These are phyloP conservation scores for Danaus chrysippus DNA, from an alignment of 2,888 invertebrate genomes.

Conservation along the genomic window DNA sequence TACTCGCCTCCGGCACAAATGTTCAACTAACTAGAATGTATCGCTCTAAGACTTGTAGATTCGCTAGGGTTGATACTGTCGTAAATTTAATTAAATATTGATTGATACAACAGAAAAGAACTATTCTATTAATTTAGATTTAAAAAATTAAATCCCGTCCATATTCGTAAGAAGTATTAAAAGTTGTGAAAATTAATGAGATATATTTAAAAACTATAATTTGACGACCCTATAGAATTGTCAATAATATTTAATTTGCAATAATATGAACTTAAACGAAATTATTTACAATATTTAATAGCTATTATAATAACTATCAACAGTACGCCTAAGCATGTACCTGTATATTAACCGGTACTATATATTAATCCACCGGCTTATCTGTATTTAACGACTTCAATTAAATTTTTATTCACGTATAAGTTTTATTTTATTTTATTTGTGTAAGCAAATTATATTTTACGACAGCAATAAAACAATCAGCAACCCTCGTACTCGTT, in stretches of 20 bases:
- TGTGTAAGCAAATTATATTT: constrained; percentile 7
- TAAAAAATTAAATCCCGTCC: too few species aligned
- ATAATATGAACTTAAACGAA: too few species aligned
- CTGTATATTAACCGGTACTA: constrained; percentile 12
- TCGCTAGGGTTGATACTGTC: constrained; percentile 11
- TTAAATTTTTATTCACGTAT: neutral
- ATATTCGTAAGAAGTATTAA: too few species aligned
- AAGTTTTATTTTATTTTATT: neutral
- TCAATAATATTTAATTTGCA: too few species aligned
- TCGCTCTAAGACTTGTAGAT: constrained; percentile 45
- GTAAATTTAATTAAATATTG: constrained; percentile 7
- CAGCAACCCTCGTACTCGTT: neutral
- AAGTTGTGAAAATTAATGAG: too few species aligned
- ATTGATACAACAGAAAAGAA: neutral
- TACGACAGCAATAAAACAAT: neutral
- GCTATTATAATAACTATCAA: constrained; percentile 25
- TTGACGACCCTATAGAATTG: too few species aligned
- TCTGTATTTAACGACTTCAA: neutral
- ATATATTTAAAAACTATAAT: too few species aligned
- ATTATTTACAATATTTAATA: neutral
- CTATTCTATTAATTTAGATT: too few species aligned
- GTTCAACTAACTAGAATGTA: constrained; percentile 67
- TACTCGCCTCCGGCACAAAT: constrained; percentile 46
- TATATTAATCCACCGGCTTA: constrained; percentile 8
- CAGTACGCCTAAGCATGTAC: constrained; percentile 5